Evolutionary conservation across 1,140 invertebrate genomes (phyloP), one percentile per base, ranked within the genome.

Genomic region (Aplysia californica): DNA sequence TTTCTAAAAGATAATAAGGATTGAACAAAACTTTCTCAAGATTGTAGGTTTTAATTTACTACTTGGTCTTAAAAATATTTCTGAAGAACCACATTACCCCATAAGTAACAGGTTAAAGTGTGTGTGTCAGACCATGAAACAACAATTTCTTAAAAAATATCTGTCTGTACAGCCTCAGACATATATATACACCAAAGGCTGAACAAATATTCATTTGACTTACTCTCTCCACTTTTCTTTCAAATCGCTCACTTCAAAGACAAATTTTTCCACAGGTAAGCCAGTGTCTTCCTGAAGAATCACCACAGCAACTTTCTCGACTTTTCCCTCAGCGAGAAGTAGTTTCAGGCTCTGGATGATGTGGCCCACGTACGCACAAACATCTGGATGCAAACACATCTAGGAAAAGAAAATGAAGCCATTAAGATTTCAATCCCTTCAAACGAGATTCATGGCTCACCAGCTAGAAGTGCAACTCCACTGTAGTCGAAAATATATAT

Each of bases 381-480:
- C 87, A 36, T 86, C 85, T 23, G 86, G 87, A 78, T 88, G 87
- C 21, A 82, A 44, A 73, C 85, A 87, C 76, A 87, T 85, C 84
- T 86, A 44, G 18, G 78, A 69, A 10, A 58, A 18, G 67, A 35
- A 15, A 67, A 44, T 1, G 2, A 23, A 18, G 39, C 18, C 20
- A 61, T 1, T 50, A 23, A 5, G 1, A 41, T 18, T 3, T 50
- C 6, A 2, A 35, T 3, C 21, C 10, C 26, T 58, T 55, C 20
- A 50, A 36, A 10, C n/a, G 41, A 33, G n/a, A n/a, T n/a, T n/a
- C n/a, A n/a, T n/a, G n/a, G n/a, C n/a, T n/a, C n/a, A n/a, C n/a
- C n/a, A n/a, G n/a, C n/a, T n/a, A n/a, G n/a, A n/a, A n/a, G n/a
- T n/a, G n/a, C n/a, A n/a, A n/a, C n/a, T n/a, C n/a, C n/a, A n/a